Evolutionary conservation across 64 coral and sea anemone genomes (phyloP), one percentile per base, ranked within the genome.

Genomic region (Stichodactyla mertensii): DNA sequence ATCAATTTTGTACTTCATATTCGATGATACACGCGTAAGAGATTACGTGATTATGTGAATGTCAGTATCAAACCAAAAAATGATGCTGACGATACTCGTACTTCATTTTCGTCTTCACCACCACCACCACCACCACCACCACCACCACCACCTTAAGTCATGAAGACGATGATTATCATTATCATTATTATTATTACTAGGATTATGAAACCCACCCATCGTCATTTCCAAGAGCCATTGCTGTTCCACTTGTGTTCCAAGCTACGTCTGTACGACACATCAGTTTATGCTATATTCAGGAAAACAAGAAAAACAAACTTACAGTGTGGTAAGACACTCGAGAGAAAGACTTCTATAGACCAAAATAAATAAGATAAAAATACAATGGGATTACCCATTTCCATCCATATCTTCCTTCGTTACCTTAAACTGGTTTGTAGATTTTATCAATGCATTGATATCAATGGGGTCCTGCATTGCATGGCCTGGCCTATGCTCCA

Each of bases 181-280:
- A 45, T 1, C 36, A 45, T 45, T 45, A 45, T 45, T 45, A 45
- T 45, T 2, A 45, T 45, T 45, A n/a, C n/a, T n/a, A 45, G 62
- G 18, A n/a, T 7, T 66, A n/a, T 66, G 36, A 89, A 4, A 92
- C 90, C 78, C 10, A 95, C 93, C 93, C 93, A 87, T 95, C 90
- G 26, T 95, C 93, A 28, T 95, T 95, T 10, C 93, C 93, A 54
- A 95, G 87, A 6, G 93, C 93, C 90, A 95, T 59, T 0, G 88
- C 83, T 24, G 87, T 87, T 78, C 93, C 93, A 71, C 86, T 90
- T 20, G 54, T 69, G 51, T 92, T 95, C 93, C 93, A 95, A 6
- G 87, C 84, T 16, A 95, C 84, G 78, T 95, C 93, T 52, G 93
- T 92, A 52, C 93, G 87, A 84, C 87, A 86, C 28, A 87, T 84